Evolutionary conservation across 2,888 invertebrate genomes (phyloP), one percentile per base, ranked within the genome.

Genomic region (Rhynchonema sp.): DNA sequence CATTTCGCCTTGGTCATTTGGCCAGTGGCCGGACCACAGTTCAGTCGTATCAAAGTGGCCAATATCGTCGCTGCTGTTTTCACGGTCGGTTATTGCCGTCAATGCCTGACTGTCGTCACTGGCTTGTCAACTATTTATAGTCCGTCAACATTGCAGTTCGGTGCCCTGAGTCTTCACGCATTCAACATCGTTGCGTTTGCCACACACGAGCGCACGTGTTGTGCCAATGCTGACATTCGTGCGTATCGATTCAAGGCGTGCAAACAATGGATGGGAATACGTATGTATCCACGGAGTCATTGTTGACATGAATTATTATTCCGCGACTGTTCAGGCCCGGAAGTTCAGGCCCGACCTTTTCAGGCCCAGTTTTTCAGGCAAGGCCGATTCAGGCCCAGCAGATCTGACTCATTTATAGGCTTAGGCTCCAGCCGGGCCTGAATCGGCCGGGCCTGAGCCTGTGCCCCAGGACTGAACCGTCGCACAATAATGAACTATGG

Each of bases 1-100:
- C 57, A 57, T 27, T 61, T 54, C 52, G 38, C 58, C n/a, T 55
- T 62, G 25, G 61, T 63, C 53, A 58, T 30, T 20, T 59, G 57
- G 57, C 63, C 63, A 17, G 9, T 60, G 20, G 54, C 25, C 6
- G 49, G n/a, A 6, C 9, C 3, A n/a, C 49, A n/a, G n/a, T 6
- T 49, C 49, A 49, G 49, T 23, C 20, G 23, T 23, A 3, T 49
- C 13, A 6, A 17, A 3, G 23, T n/a, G 3, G 49, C 49, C 13
- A 49, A 49, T n/a, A 3, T 49, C 55, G 25, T 52, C 55, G 13
- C 20, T 30, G 30, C 17, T 38, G 23, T n/a, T 6, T 13, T 49
- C 3, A 13, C n/a, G 13, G 23, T 49, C 13, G n/a, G 22, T 30
- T 52, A 62, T 62, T 25, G 9, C 46, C 6, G 22, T 25, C 17